phyloP scores from a whole-genome alignment of 2,888 invertebrate genomes.

The Idaea dimidiata region DNA sequence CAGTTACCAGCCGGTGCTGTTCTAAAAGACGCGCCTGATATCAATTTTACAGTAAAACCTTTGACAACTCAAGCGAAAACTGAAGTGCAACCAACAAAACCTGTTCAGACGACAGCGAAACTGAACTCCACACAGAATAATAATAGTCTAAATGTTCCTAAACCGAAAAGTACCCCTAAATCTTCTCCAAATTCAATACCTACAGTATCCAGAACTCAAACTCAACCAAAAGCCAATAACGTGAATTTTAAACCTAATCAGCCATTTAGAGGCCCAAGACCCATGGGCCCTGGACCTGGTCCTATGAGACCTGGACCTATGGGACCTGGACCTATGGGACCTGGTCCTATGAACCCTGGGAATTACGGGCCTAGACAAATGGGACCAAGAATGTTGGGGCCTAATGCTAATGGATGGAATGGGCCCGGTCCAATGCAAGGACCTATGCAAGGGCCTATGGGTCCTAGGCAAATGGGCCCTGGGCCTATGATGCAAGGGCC shows the following conservation, averaged over 20 bases:
- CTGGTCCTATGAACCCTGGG: conserved; percentile 6
- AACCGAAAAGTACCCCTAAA: neutral
- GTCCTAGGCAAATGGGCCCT: conserved; percentile 3
- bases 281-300: neutral
- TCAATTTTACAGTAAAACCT: conserved; percentile 8
- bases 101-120: neutral
- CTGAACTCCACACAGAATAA: neutral
- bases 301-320: neutral
- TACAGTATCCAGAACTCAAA: conserved; percentile 4
- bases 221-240: conserved; percentile 2
- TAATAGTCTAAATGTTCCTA: neutral
- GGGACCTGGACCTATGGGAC: neutral
- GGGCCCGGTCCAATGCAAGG: neutral
- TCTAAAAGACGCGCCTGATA: neutral
- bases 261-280: conserved; percentile 6
- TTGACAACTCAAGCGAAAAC: neutral
- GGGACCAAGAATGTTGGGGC: conserved; percentile 5
- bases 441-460: conserved; percentile 3
- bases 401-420: neutral
- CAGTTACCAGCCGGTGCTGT: conserved; percentile 7
- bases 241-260: conserved; percentile 4
- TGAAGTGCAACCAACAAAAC: conserved; percentile 4
- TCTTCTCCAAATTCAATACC: neutral
- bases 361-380: neutral
- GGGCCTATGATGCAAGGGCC: conserved; percentile 16